Percentiles rank a stretch among this genome's conserved stretches.
These are phyloP conservation scores for Halisarca cf. caerulea DNA, from an alignment of 37 sponge, comb jelly and placozoan genomes.

Conservation along the genomic window DNA sequence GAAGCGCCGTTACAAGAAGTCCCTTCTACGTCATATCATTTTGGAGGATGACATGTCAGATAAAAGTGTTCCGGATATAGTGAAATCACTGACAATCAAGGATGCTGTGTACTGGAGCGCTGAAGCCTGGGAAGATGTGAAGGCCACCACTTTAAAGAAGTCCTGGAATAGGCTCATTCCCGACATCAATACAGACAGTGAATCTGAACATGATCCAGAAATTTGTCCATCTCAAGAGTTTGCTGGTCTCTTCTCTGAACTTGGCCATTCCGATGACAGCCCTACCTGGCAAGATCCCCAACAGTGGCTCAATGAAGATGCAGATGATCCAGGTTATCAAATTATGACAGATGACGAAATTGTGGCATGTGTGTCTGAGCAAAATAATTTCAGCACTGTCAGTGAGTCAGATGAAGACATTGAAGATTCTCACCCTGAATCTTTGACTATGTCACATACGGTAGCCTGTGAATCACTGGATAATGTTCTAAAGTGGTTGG, in stretches of 20 bases:
- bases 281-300: neutral
- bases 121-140: neutral
- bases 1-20: no score
- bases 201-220: neutral
- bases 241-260: neutral
- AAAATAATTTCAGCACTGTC: no score
- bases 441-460: no score
- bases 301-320: neutral
- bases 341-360: constrained; percentile 13
- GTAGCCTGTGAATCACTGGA: no score
- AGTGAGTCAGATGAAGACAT: no score
- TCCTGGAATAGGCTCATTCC: constrained; percentile 24
- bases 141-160: neutral
- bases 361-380: no score
- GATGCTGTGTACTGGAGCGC: constrained; percentile 14
- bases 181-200: no score
- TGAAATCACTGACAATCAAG: no score
- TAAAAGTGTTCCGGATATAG: constrained; percentile 29
- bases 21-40: constrained; percentile 30
- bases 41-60: constrained; percentile 3
- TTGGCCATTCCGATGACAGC: neutral
- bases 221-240: neutral
- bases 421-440: no score
- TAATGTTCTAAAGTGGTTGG: no score
- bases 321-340: constrained; percentile 8